Evolutionary conservation across 2,888 invertebrate species (phyloP).

Genomic region (Clanis bilineata): DNA sequence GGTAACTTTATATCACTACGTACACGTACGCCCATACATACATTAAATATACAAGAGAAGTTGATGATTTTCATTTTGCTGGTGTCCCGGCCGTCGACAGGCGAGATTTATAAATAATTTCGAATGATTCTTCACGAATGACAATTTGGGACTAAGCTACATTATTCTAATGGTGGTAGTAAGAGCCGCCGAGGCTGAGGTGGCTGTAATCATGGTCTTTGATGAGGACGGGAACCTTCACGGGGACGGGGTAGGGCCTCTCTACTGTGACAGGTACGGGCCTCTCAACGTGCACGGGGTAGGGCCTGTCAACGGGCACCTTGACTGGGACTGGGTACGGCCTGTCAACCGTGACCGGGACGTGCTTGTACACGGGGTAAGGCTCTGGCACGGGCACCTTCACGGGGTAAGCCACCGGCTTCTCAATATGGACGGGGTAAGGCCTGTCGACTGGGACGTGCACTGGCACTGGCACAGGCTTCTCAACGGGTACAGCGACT

Average conservation of each 20-base stretch:
- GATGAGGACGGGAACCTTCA: slow-evolving; percentile 74
- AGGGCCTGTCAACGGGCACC: slow-evolving; percentile 85
- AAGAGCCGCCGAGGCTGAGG: slow-evolving; percentile 48
- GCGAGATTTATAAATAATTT: slow-evolving; percentile 65
- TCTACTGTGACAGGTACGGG: slow-evolving; percentile 75
- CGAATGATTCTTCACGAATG: slow-evolving; percentile 45
- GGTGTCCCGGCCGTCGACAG: slow-evolving; percentile 72
- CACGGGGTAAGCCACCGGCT: slow-evolving; percentile 77
- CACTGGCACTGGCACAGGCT: slow-evolving; percentile 84
- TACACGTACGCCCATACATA: slow-evolving; percentile 72
- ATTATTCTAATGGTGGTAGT: slow-evolving; percentile 68
- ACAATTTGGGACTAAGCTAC: slow-evolving; percentile 54
- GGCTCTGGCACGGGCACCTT: slow-evolving; percentile 82
- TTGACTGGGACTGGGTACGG: slow-evolving; percentile 86
- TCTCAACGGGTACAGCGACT: slow-evolving; percentile 84
- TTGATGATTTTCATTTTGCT: slow-evolving; percentile 70
- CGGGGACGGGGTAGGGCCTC: slow-evolving; percentile 81
- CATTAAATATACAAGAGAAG: slow-evolving; percentile 73
- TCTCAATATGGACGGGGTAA: slow-evolving; percentile 80
- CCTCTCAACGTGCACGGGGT: slow-evolving; percentile 81
- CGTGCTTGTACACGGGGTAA: slow-evolving; percentile 86
- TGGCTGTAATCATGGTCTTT: slow-evolving; percentile 47
- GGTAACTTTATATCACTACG: slow-evolving; percentile 79
- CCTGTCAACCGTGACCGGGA: slow-evolving; percentile 84
- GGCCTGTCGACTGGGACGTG: slow-evolving; percentile 84